Evolutionary conservation across 2,113 vertebrate genomes (phyloP).

Genomic region (Diadophis punctatus): DNA sequence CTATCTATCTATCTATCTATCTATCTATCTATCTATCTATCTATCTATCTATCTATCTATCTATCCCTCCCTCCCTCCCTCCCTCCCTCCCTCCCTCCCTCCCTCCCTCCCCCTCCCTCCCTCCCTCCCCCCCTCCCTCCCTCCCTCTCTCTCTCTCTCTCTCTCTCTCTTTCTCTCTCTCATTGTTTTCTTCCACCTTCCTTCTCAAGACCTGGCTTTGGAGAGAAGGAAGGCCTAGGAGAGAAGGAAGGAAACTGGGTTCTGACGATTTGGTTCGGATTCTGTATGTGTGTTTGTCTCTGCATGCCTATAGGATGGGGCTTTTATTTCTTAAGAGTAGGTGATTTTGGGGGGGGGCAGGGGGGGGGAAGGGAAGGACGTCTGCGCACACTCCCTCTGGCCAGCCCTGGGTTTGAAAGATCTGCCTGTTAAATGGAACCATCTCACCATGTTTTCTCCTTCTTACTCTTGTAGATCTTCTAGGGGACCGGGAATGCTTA

Average conservation of each 20-base stretch:
- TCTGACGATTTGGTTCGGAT: neutral
- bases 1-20: too few species aligned
- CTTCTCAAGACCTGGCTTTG: neutral
- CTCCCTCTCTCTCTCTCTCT: too few species aligned
- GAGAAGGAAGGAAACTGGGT: neutral
- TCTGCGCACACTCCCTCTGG: rapidly evolving
- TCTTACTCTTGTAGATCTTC: slow-evolving; percentile 19
- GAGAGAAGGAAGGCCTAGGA: neutral
- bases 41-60: too few species aligned
- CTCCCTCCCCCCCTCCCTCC: too few species aligned
- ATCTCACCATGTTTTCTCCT: neutral
- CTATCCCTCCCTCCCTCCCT: too few species aligned
- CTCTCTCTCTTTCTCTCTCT: too few species aligned
- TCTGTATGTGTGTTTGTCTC: neutral
- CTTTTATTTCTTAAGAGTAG: rapidly evolving
- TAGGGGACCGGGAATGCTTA: slow-evolving; percentile 15
- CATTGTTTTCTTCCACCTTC: neutral
- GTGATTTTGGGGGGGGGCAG: neutral
- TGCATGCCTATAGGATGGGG: neutral
- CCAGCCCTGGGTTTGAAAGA: neutral
- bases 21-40: too few species aligned
- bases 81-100: too few species aligned
- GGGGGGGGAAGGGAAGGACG: neutral
- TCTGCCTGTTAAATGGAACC: neutral
- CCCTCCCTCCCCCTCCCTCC: rapidly evolving